Percentiles rank a stretch among this genome's conserved stretches.
Conservation (phyloP, 2,797 vertebrate genomes). For the Lithobates sylvaticus region DNA sequence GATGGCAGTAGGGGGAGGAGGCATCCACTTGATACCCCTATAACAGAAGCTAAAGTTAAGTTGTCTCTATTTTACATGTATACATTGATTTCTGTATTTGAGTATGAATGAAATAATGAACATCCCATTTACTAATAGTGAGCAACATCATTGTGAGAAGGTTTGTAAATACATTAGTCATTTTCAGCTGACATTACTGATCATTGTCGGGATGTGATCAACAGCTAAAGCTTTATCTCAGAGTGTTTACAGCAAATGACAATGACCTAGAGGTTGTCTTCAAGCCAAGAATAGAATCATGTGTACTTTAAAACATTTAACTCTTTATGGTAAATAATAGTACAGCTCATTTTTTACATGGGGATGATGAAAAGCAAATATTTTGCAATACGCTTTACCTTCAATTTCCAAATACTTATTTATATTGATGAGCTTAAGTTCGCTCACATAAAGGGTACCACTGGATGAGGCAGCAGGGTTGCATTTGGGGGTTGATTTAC, state of each 20-base stretch:
- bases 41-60: background rate
- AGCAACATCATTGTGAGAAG: background rate
- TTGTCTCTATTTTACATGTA: background rate
- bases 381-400: background rate
- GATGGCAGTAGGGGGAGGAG: no score
- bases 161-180: conserved; percentile 18
- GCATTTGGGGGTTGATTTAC: no score
- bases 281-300: conserved; percentile 36
- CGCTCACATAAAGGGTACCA: no score
- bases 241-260: conserved; percentile 54
- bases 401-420: background rate
- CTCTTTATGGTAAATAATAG: background rate
- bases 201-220: conserved; percentile 21
- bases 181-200: conserved; percentile 8
- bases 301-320: background rate
- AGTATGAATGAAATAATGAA: background rate
- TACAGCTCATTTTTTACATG: background rate
- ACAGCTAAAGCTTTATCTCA: conserved; percentile 38
- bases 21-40: no score
- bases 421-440: no score
- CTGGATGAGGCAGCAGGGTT: no score
- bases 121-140: background rate
- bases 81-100: background rate
- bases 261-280: conserved; percentile 56
- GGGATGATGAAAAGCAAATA: background rate